A percentile compares a stretch with the other conserved stretches of the same genome.
Conservation (phyloP, 2,113 vertebrate genomes). For the Struthio camelus region DNA sequence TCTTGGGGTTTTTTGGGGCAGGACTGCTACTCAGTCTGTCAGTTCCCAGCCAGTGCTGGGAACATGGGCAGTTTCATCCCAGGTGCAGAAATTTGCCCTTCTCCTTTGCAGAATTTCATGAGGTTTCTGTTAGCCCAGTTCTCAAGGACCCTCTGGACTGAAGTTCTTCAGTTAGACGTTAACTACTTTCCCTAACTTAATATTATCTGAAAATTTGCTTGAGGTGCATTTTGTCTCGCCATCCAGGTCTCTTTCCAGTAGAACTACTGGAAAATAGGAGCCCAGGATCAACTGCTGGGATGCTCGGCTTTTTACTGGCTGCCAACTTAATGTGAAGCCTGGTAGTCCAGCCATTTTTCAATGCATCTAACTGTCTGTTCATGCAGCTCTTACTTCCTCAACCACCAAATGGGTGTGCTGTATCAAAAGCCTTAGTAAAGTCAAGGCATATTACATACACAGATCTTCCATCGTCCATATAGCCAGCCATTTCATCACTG, state of each 20-base stretch:
- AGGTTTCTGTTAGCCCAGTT: neutral
- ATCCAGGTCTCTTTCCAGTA: neutral
- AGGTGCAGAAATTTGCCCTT: neutral
- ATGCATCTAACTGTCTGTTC: neutral
- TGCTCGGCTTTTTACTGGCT: neutral
- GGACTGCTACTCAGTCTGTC: neutral
- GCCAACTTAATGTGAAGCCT: neutral
- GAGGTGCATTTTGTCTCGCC: neutral
- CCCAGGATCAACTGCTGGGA: neutral
- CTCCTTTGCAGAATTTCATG: neutral
- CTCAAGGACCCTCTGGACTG: neutral
- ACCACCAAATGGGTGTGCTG: neutral
- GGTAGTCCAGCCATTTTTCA: neutral
- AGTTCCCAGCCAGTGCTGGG: neutral
- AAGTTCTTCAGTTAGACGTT: neutral
- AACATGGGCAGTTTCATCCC: neutral
- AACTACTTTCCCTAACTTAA: neutral
- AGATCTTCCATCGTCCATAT: neutral
- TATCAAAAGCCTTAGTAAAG: neutral
- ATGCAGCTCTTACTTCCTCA: neutral
- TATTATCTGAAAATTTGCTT: neutral
- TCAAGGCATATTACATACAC: neutral
- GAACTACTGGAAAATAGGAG: neutral
- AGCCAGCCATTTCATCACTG: neutral
- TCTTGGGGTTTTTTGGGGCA: neutral